Conservation (phyloP, 2,797 vertebrate species). For the Tinamus major region DNA sequence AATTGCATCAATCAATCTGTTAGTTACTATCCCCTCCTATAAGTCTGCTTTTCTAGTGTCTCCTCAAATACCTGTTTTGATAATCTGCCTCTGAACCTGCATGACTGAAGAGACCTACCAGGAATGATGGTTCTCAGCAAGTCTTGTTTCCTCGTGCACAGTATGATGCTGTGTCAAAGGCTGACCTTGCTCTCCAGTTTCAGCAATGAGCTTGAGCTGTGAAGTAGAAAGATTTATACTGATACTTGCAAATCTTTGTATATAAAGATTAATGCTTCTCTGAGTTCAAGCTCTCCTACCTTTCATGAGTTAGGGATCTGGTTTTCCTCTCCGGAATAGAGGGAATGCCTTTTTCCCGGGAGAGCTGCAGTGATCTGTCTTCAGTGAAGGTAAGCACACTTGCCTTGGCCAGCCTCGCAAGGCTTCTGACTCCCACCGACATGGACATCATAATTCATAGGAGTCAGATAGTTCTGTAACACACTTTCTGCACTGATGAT, state of each 20-base stretch:
- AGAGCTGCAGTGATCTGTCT: background rate
- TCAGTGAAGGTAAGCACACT: no score
- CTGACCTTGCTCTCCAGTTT: background rate
- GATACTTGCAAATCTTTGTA: background rate
- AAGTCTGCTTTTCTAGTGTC: background rate
- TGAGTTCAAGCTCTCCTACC: background rate
- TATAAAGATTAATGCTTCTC: background rate
- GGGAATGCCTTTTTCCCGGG: slow-evolving; percentile 10
- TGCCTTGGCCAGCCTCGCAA: background rate
- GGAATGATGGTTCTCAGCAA: background rate
- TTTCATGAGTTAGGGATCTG: background rate
- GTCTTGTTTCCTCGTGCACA: background rate
- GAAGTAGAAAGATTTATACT: background rate
- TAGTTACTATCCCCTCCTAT: background rate
- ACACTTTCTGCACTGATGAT: background rate
- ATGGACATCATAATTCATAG: background rate
- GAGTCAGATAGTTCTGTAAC: background rate
- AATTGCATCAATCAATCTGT: background rate
- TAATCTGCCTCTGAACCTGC: background rate
- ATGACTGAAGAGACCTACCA: background rate
- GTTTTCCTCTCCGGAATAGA: background rate
- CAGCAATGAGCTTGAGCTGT: background rate
- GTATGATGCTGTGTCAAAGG: background rate
- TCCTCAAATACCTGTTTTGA: background rate
- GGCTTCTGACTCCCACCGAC: background rate